Percentiles rank a stretch among this genome's conserved stretches.
Conservation (phyloP, 2,888 invertebrate species). For the Panzeria rudis region DNA sequence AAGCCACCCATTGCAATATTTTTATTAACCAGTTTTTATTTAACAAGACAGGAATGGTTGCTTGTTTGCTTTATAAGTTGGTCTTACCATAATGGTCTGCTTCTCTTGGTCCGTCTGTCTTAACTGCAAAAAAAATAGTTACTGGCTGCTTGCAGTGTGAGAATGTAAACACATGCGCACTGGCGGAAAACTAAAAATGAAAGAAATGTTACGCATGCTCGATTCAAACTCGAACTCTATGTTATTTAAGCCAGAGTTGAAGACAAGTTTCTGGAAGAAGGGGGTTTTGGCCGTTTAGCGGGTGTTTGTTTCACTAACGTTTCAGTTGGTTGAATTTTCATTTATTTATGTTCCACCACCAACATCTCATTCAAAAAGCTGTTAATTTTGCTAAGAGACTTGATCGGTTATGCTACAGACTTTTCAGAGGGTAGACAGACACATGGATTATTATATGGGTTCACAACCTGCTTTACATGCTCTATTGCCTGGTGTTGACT, state of each 20-base stretch:
- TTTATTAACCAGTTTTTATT: conserved; percentile 65
- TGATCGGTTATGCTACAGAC: neutral
- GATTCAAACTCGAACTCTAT: conserved; percentile 41
- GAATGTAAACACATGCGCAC: conserved; percentile 35
- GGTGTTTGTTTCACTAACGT: conserved; percentile 47
- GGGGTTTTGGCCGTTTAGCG: conserved; percentile 8
- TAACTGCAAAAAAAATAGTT: conserved; percentile 10
- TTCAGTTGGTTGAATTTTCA: conserved; percentile 61
- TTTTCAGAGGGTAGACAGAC: neutral
- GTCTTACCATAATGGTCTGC: conserved; percentile 30
- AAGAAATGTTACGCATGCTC: conserved; percentile 69
- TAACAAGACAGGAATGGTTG: conserved; percentile 54
- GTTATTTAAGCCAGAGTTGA: conserved; percentile 5
- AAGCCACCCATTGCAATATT: conserved; percentile 69
- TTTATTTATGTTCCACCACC: conserved; percentile 1
- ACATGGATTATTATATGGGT: conserved; percentile 27
- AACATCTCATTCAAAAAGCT: conserved; percentile 22
- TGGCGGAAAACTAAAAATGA: conserved; percentile 51
- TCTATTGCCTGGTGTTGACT: conserved; percentile 35
- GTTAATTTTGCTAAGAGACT: too few relatives aligned
- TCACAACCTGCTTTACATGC: conserved; percentile 67
- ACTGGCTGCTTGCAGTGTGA: conserved; percentile 28
- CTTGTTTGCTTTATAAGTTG: conserved; percentile 1
- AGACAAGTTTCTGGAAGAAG: neutral
- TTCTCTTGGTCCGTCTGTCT: conserved; percentile 3